Percentiles rank a stretch among this genome's conserved stretches.
These are phyloP conservation scores for Orthosia gracilis DNA, from an alignment of 2,888 invertebrate genomes.

Conservation along the genomic window DNA sequence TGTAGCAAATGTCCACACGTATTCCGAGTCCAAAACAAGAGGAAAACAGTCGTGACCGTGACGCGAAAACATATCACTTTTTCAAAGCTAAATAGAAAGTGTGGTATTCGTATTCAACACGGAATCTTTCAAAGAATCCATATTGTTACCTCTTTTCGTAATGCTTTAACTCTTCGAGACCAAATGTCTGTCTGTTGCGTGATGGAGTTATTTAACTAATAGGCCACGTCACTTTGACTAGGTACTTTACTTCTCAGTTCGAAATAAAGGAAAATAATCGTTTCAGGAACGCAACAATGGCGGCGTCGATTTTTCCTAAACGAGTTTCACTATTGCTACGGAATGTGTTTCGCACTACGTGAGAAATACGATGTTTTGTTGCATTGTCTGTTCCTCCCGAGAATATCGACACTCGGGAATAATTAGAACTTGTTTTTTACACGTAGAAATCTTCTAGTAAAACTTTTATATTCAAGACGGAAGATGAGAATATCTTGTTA, in stretches of 20 bases:
- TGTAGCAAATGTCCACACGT: slow-evolving; percentile 73
- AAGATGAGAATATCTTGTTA: slow-evolving; percentile 36
- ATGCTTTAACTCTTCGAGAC: slow-evolving; percentile 40
- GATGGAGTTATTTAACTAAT: slow-evolving; percentile 59
- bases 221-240: slow-evolving; percentile 25
- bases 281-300: slow-evolving; percentile 71
- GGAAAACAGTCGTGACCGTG: slow-evolving; percentile 71
- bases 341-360: slow-evolving; percentile 72
- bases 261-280: slow-evolving; percentile 44
- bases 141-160: slow-evolving; percentile 62
- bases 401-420: slow-evolving; percentile 59
- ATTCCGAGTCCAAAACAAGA: slow-evolving; percentile 67
- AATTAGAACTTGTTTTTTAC: slow-evolving; percentile 51
- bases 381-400: slow-evolving; percentile 54
- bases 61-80: slow-evolving; percentile 72
- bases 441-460: slow-evolving; percentile 57
- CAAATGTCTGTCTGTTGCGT: slow-evolving; percentile 54
- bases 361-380: slow-evolving; percentile 73
- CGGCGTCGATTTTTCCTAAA: slow-evolving; percentile 72
- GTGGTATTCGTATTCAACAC: slow-evolving; percentile 60
- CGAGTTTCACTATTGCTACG: slow-evolving; percentile 75
- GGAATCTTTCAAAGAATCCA: slow-evolving; percentile 58
- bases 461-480: slow-evolving; percentile 28
- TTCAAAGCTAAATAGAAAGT: slow-evolving; percentile 71
- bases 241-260: slow-evolving; percentile 22